phyloP scores from a whole-genome alignment of 92 coral and sea anemone species.

The Scolanthus callimorphus region DNA sequence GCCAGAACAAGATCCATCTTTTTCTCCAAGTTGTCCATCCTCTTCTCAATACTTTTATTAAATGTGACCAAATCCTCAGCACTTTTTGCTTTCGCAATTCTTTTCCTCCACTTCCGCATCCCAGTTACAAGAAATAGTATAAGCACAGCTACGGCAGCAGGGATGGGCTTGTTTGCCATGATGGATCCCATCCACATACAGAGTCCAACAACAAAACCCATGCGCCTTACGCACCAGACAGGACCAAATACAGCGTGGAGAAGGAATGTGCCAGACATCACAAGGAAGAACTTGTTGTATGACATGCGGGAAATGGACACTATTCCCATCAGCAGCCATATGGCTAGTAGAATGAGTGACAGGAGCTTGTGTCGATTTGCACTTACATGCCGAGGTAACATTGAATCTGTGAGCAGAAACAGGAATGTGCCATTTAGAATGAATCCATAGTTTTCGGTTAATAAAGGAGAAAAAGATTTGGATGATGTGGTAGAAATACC shows the following conservation, averaged over 20 bases:
- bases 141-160: constrained; percentile 68
- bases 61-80: constrained; percentile 55
- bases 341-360: constrained; percentile 56
- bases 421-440: too few relatives aligned
- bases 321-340: constrained; percentile 67
- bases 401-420: constrained; percentile 39
- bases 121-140: constrained; percentile 66
- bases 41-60: constrained; percentile 60
- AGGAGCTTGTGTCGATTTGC: constrained; percentile 62
- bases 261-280: constrained; percentile 75
- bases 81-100: constrained; percentile 44
- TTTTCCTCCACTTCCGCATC: constrained; percentile 65
- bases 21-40: constrained; percentile 62
- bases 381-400: constrained; percentile 56
- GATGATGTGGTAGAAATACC: too few relatives aligned
- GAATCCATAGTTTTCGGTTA: too few relatives aligned
- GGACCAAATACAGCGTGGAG: constrained; percentile 86
- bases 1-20: constrained; percentile 54
- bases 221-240: constrained; percentile 68
- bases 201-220: constrained; percentile 74
- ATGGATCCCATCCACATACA: constrained; percentile 80
- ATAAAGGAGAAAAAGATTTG: too few relatives aligned
- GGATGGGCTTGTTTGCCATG: constrained; percentile 69
- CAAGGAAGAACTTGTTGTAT: constrained; percentile 74
- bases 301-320: constrained; percentile 71